phyloP scores from a whole-genome alignment of 2,888 invertebrate species.

The Rotaria macrura region DNA sequence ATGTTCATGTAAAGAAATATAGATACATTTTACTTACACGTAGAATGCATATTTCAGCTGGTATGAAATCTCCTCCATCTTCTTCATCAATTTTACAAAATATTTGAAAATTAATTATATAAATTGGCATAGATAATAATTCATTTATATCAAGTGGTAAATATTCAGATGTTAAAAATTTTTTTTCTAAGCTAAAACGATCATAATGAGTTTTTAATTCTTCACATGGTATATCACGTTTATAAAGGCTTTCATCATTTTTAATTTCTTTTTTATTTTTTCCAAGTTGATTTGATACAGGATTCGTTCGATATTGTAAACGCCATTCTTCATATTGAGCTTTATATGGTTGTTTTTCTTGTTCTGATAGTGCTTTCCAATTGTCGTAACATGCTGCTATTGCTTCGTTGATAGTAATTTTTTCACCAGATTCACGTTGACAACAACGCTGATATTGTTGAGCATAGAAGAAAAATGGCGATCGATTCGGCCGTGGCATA shows the following conservation, averaged over 20 bases:
- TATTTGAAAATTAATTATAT: slow-evolving; percentile 1
- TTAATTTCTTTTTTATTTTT: not conserved
- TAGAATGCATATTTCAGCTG: slow-evolving; percentile 14
- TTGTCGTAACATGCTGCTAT: not conserved
- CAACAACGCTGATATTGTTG: not conserved
- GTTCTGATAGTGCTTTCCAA: not conserved
- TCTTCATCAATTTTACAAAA: slow-evolving; percentile 10
- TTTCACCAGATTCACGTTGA: too few relatives aligned
- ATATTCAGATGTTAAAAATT: not conserved
- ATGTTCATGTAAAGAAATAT: not conserved
- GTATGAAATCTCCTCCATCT: not conserved
- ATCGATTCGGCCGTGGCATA: not conserved
- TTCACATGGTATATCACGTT: slow-evolving; percentile 9
- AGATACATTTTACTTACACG: not conserved
- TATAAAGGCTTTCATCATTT: not conserved
- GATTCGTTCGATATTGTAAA: not conserved
- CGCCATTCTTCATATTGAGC: not conserved
- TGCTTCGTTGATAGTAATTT: not conserved
- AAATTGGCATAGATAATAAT: slow-evolving; percentile 2
- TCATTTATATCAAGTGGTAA: not conserved
- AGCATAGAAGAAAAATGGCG: not conserved
- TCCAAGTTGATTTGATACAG: not conserved
- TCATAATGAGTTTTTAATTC: not conserved
- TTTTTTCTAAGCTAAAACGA: not conserved
- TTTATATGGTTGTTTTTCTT: not conserved